These are phyloP conservation scores for Macrobrachium rosenbergii DNA, from an alignment of 1,140 invertebrate species.

Conservation along the genomic window DNA sequence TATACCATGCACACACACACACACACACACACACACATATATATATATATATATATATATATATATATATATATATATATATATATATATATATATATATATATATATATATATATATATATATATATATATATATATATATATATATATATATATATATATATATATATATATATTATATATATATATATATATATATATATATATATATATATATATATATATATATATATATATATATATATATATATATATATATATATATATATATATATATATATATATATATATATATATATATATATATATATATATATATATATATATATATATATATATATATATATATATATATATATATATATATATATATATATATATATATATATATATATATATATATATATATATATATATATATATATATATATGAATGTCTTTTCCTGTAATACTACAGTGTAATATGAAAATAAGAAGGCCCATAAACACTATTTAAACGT, in stretches of 20 bases:
- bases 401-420: background rate
- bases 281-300: background rate
- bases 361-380: background rate
- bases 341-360: background rate
- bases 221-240: conserved; percentile 32
- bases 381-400: background rate
- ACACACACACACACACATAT: no score
- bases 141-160: no score
- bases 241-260: conserved; percentile 51
- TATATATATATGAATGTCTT: no score
- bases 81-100: no score
- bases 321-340: no score
- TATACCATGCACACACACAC: no score
- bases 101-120: background rate
- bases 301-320: background rate
- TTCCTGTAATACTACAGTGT: no score
- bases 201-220: conserved; percentile 20
- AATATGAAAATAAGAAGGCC: no score
- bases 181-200: background rate
- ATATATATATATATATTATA: background rate
- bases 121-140: no score
- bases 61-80: background rate
- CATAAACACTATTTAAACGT: no score
- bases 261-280: conserved; percentile 51
- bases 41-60: no score